Percentiles rank a stretch among this genome's conserved stretches.
Evolutionary conservation across 2,113 vertebrate genomes (phyloP).

Genomic region (Rhynchomys soricoides): DNA sequence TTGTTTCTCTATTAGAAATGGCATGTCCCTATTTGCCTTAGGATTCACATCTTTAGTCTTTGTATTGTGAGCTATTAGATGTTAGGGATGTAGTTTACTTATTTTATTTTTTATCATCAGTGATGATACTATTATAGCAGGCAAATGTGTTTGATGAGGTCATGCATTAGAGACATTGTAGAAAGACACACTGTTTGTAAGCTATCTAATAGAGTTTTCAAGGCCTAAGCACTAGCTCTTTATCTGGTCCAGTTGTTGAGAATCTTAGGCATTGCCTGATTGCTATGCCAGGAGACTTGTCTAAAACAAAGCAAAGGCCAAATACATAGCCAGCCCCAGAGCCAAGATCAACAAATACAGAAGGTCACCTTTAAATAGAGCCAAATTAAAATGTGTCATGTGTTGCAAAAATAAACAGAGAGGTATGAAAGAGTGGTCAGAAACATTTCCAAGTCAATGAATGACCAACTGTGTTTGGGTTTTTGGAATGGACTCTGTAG

Average conservation of each 20-base stretch:
- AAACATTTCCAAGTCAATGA: slow-evolving; percentile 41
- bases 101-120: background rate
- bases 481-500: background rate
- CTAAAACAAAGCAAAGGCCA: slow-evolving; percentile 37
- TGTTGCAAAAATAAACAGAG: slow-evolving; percentile 60
- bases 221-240: background rate
- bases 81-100: background rate
- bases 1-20: background rate
- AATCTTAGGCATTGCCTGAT: background rate
- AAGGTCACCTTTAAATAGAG: slow-evolving; percentile 41
- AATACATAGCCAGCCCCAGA: background rate
- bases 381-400: slow-evolving; percentile 51
- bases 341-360: slow-evolving; percentile 64
- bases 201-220: background rate
- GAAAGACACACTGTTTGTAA: background rate
- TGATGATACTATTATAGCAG: background rate
- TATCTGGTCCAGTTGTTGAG: background rate
- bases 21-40: background rate
- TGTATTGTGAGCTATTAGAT: background rate
- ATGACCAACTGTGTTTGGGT: background rate
- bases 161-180: background rate
- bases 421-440: background rate
- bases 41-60: background rate
- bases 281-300: background rate
- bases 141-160: background rate